Percentiles rank a stretch among this genome's conserved stretches.
These are phyloP conservation scores for Poeciliopsis infans DNA, from an alignment of 2,797 vertebrate species.

Conservation along the genomic window DNA sequence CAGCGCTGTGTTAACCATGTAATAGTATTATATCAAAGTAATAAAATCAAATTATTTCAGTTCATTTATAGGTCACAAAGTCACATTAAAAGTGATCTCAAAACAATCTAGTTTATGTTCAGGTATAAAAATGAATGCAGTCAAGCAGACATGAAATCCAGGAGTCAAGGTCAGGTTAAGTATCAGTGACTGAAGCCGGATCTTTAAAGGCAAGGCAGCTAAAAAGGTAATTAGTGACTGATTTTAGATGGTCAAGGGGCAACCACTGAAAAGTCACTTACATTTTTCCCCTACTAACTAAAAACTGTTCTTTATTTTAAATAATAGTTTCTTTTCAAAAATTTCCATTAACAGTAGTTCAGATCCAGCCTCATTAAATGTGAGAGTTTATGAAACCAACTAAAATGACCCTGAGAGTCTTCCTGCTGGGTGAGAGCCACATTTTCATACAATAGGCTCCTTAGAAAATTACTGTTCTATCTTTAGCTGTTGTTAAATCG, in stretches of 20 bases:
- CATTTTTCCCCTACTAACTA: not conserved
- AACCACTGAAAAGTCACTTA: not conserved
- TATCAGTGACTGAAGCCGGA: not conserved
- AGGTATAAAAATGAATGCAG: not conserved
- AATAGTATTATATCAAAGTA: not conserved
- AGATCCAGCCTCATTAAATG: not conserved
- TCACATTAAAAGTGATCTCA: not conserved
- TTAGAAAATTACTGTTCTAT: not conserved
- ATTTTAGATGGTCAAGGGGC: not conserved
- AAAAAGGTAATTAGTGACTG: not conserved
- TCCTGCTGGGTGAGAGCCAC: not conserved
- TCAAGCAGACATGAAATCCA: not conserved
- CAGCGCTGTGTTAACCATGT: not conserved
- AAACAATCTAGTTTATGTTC: not conserved
- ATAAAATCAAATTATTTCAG: not conserved
- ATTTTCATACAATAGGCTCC: not conserved
- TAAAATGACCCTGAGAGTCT: not conserved
- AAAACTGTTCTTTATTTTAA: not conserved
- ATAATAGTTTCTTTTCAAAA: not conserved
- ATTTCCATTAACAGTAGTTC: not conserved
- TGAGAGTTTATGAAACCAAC: not conserved
- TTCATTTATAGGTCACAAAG: not conserved
- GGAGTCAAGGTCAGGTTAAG: not conserved
- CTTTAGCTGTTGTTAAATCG: not conserved
- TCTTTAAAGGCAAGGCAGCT: not conserved